Base-by-base conservation (phyloP, 2,797 vertebrate species). In the Sorex maritimensis region DNA sequence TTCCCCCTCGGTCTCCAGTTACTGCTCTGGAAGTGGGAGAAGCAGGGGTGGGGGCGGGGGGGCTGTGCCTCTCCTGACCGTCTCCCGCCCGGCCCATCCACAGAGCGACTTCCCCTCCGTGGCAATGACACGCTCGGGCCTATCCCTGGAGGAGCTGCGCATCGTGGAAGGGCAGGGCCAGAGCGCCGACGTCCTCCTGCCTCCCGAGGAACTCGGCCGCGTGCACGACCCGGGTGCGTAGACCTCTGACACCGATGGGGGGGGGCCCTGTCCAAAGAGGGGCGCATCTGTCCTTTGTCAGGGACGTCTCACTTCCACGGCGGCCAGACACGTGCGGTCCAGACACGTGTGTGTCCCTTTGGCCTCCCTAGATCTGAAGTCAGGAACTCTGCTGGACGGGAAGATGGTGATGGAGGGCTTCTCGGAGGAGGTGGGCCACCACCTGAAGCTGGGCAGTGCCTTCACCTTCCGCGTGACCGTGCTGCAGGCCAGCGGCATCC, bases 391-490 rank as follows among this genome's bases (percentile, higher is more conserved):
- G 21, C 81, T 98, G 96, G 99, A 99, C 84, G 97, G 98, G 63
- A 99, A 99, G 96, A 98, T 99, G 98, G 97, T 98, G 6, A 97
- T 98, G 97, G 98, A 98, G 96, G 98, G 98, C 34, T 98, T 98
- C 82, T 98, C 98, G 3, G 98, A 99, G n/a, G 98, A 98, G 73
- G 97, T 99, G 52, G 98, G 98, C 10, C 98, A 98, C 74, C 99
- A 99, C 97, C 97, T 99, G 98, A 99, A 99, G 96, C 98, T 99
- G 96, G 99, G 99, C 80, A 99, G 98, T 7, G 98, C 99, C 95
- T 99, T 99, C 75, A 99, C 99, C 38, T 99, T 99, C 98, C 99
- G 99, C 1, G 99, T 99, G 87, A 99, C 99, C 0, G 99, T 99
- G 94, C 98, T 99, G 0, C 99, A 99, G 98, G 99, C 99, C 97